Evolutionary conservation across 2,888 invertebrate species (phyloP), one percentile per base, ranked within the genome.

Genomic region (Lithophane semibrunnea): DNA sequence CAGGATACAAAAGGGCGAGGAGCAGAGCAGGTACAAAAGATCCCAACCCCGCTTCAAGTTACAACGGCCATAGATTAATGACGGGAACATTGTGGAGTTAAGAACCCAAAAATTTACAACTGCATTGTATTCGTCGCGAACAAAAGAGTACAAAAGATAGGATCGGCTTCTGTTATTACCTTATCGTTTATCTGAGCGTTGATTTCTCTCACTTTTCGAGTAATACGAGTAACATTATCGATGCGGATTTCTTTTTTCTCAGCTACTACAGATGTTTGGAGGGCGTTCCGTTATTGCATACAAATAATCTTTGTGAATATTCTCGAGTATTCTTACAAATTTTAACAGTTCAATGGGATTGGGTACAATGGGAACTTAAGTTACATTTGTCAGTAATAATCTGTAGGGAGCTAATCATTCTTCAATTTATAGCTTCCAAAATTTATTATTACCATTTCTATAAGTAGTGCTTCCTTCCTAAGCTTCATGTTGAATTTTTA

Each of bases 71-170:
- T 94, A 95, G 95, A 96, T 96, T 96, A 95, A 96, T 95, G 96
- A 93, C 95, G 95, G 94, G 95, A 95, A 95, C 94, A 94, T 95
- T 95, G 95, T 94, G 93, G 94, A 96, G 95, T 95, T 95, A 95
- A 96, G 95, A 95, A 94, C 95, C 95, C 95, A 95, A 96, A 96
- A 96, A 96, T 95, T 96, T 96, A 96, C 96, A 96, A 96, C 95
- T 95, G 94, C 94, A 95, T 96, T 96, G 96, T 96, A 84, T 91
- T 91, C 86, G 80, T 86, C 87, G 85, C 86, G 80, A 94, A 96
- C 95, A 96, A 96, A 93, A 92, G 95, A 87, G 91, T 91, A 96
- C 95, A 96, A 96, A 92, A 94, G 96, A 95, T 93, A 92, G 93
- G 93, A 96, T 95, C 95, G 91, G 95, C 96, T 96, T 92, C 96